Evolutionary conservation across 1,140 invertebrate species (phyloP).

Genomic region (Drosophila bocqueti): DNA sequence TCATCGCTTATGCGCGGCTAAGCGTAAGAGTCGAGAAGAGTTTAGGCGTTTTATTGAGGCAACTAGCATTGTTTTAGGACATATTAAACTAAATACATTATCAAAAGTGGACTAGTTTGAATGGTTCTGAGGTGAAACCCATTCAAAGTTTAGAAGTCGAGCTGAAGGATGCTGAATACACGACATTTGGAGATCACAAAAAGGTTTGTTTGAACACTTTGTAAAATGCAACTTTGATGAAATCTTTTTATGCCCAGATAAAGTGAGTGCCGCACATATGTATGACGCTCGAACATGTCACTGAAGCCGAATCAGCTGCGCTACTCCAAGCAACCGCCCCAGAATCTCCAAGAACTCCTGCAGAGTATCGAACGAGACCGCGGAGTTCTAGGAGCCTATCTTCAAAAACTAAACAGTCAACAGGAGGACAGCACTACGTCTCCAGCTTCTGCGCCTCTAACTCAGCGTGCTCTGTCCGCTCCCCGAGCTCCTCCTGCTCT

Average conservation of each 20-base stretch:
- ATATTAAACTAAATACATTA: not conserved
- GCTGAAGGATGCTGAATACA: not conserved
- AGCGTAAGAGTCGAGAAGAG: not conserved
- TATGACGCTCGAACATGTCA: conserved; percentile 1
- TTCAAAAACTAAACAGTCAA: conserved; percentile 17
- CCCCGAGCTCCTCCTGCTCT: not conserved
- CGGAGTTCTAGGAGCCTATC: conserved; percentile 32
- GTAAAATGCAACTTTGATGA: no score
- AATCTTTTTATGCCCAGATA: not conserved
- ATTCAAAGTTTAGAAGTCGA: not conserved
- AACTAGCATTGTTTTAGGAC: no score
- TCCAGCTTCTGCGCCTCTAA: not conserved
- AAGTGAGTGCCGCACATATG: not conserved
- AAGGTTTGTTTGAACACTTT: not conserved
- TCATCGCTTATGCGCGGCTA: conserved; percentile 15
- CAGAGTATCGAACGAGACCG: conserved; percentile 44
- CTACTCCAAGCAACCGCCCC: conserved; percentile 10
- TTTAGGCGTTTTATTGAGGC: not conserved
- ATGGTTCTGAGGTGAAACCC: not conserved
- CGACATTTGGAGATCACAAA: not conserved
- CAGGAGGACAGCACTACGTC: no score
- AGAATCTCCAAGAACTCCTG: conserved; percentile 45
- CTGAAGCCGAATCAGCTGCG: not conserved
- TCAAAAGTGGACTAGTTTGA: conserved; percentile 1
- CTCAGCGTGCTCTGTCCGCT: not conserved